Evolutionary conservation across 1,140 invertebrate species (phyloP).

Genomic region (Chionoecetes opilio): DNA sequence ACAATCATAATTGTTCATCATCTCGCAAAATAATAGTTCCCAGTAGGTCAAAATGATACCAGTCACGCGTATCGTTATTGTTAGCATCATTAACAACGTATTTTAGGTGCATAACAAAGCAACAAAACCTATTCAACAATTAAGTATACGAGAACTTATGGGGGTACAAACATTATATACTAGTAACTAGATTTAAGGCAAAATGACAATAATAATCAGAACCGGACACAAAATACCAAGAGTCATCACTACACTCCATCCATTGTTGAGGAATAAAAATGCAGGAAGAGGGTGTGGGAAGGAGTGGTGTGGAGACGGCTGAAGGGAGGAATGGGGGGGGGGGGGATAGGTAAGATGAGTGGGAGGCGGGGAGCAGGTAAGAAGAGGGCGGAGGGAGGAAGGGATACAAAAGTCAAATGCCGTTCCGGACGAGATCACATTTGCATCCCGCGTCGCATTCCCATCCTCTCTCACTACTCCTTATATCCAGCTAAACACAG

Average conservation of each 20-base stretch:
- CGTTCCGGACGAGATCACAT: constrained; percentile 25
- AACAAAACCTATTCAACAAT: too few relatives aligned
- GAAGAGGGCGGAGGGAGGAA: not conserved
- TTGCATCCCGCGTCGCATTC: constrained; percentile 14
- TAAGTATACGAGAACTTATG: too few relatives aligned
- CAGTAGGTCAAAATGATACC: too few relatives aligned
- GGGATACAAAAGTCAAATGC: constrained; percentile 28
- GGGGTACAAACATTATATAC: too few relatives aligned
- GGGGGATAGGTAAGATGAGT: not conserved
- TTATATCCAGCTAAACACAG: not conserved
- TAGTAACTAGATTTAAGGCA: too few relatives aligned
- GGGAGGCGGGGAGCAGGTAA: not conserved
- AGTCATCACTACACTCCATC: not conserved
- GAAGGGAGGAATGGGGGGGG: not conserved
- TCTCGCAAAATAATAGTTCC: too few relatives aligned
- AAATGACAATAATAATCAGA: not conserved
- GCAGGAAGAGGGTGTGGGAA: constrained; percentile 12
- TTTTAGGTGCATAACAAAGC: too few relatives aligned
- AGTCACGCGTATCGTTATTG: too few relatives aligned
- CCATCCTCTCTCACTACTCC: not conserved
- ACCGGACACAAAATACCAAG: not conserved
- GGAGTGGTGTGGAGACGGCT: not conserved
- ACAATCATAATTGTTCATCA: too few relatives aligned
- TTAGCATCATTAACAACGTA: too few relatives aligned
- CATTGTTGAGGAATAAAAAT: not conserved